These are phyloP conservation scores for Nematolebias whitei DNA, from an alignment of 2,113 vertebrate genomes.

Conservation along the genomic window DNA sequence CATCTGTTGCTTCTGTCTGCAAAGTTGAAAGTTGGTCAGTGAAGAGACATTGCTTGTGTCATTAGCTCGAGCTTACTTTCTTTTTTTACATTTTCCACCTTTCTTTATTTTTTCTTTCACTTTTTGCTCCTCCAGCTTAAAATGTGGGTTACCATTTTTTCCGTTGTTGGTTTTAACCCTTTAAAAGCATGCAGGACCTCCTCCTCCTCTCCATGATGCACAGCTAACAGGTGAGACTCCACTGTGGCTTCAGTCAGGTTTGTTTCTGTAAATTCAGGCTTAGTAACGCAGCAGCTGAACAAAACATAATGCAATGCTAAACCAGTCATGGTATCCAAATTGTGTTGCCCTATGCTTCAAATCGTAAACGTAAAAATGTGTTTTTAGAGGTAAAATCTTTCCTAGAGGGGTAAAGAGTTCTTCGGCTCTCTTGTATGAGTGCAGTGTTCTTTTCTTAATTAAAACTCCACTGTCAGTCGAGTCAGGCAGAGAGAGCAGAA, in stretches of 20 bases:
- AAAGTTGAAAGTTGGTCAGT: constrained; percentile 78
- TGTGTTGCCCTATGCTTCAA: background rate
- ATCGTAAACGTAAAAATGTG: background rate
- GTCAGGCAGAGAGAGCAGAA: constrained; percentile 33
- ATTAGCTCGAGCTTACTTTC: constrained; percentile 12
- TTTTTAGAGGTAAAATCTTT: background rate
- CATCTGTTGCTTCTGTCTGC: constrained; percentile 78
- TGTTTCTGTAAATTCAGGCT: background rate
- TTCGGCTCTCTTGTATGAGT: background rate
- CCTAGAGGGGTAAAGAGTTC: constrained; percentile 1
- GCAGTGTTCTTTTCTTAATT: constrained; percentile 17
- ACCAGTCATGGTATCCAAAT: background rate
- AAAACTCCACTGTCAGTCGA: constrained; percentile 23
- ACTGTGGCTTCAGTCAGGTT: background rate
- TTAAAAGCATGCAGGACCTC: constrained; percentile 7
- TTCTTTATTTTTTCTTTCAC: constrained; percentile 1
- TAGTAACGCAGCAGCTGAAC: background rate
- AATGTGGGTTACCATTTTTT: constrained; percentile 20
- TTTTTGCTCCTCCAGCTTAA: constrained; percentile 10
- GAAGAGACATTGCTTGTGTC: constrained; percentile 48
- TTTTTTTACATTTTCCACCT: constrained; percentile 3
- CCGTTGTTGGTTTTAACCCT: constrained; percentile 7
- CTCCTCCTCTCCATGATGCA: constrained; percentile 39
- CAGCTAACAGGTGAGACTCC: constrained; percentile 69
- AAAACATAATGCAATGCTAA: background rate